Percentiles rank a stretch among this genome's conserved stretches.
Conservation (phyloP, 2,888 invertebrate genomes). For the Melinopterus prodromus region DNA sequence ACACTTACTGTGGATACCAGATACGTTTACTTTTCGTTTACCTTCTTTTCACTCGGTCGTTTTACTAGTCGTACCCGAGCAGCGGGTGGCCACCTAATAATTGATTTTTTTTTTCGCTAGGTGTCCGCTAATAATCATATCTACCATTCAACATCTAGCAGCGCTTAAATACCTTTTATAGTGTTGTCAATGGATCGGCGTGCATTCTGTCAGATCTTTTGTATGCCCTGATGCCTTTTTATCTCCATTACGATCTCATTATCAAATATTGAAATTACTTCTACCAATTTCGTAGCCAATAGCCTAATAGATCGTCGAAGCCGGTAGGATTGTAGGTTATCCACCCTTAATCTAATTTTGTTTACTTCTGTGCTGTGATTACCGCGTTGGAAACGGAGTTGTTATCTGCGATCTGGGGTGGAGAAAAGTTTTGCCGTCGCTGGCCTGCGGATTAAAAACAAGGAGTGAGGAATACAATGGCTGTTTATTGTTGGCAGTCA, state of each 20-base stretch:
- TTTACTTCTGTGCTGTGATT: too few relatives aligned
- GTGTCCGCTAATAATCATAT: background rate
- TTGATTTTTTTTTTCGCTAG: background rate
- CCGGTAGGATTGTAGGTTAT: too few relatives aligned
- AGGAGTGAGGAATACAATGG: background rate
- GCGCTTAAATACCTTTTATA: constrained; percentile 4
- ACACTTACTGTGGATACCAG: background rate
- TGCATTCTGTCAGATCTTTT: background rate
- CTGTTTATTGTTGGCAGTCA: background rate
- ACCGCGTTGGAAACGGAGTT: too few relatives aligned
- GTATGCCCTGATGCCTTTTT: background rate
- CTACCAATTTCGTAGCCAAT: background rate
- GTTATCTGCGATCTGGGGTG: too few relatives aligned
- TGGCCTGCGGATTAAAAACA: too few relatives aligned
- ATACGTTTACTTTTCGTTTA: background rate
- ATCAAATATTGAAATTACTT: background rate
- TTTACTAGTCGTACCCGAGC: background rate
- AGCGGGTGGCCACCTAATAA: background rate
- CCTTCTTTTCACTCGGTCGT: background rate
- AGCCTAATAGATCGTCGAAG: too few relatives aligned
- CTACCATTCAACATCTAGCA: background rate
- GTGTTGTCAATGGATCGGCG: background rate
- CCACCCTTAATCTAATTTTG: too few relatives aligned
- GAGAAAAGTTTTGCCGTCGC: too few relatives aligned
- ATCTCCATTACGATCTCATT: background rate